Percentiles rank a stretch among this genome's conserved stretches.
Conservation (phyloP, 2,797 vertebrate species). For the Crocidura indochinensis region DNA sequence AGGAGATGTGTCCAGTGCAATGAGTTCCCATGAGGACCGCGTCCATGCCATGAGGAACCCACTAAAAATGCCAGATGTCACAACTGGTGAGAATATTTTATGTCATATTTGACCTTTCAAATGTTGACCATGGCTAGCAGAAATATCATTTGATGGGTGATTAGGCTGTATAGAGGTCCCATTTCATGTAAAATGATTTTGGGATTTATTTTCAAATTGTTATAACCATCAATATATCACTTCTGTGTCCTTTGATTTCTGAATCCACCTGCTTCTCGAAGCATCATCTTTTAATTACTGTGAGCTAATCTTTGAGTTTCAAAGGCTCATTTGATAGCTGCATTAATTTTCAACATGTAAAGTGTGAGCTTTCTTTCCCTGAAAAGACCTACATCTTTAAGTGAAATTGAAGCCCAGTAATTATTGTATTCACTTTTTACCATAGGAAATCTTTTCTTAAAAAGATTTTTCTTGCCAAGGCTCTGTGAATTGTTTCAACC, state of each 20-base stretch:
- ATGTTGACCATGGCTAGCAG: neutral
- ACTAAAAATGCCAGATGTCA: neutral
- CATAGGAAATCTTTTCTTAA: slow-evolving; percentile 70
- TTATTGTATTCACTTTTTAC: slow-evolving; percentile 60
- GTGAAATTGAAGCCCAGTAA: slow-evolving; percentile 48
- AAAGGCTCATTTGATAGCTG: slow-evolving; percentile 56
- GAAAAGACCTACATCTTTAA: slow-evolving; percentile 55
- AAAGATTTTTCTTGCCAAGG: slow-evolving; percentile 61
- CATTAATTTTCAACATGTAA: slow-evolving; percentile 60
- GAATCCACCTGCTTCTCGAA: slow-evolving; percentile 30
- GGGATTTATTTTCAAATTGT: slow-evolving; percentile 55
- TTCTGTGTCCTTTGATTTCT: slow-evolving; percentile 21
- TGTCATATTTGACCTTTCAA: slow-evolving; percentile 10
- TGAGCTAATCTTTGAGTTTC: slow-evolving; percentile 65
- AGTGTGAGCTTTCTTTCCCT: slow-evolving; percentile 49
- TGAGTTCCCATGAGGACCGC: neutral
- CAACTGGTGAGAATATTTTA: neutral
- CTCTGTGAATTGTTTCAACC: slow-evolving; percentile 65
- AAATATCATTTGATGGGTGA: slow-evolving; percentile 24
- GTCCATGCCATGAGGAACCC: neutral
- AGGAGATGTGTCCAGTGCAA: neutral
- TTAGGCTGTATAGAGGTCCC: neutral
- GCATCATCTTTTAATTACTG: slow-evolving; percentile 52
- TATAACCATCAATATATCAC: neutral
- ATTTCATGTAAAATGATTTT: slow-evolving; percentile 44